These are phyloP conservation scores for Clinocottus analis DNA, from an alignment of 2,113 vertebrate species.

Conservation along the genomic window DNA sequence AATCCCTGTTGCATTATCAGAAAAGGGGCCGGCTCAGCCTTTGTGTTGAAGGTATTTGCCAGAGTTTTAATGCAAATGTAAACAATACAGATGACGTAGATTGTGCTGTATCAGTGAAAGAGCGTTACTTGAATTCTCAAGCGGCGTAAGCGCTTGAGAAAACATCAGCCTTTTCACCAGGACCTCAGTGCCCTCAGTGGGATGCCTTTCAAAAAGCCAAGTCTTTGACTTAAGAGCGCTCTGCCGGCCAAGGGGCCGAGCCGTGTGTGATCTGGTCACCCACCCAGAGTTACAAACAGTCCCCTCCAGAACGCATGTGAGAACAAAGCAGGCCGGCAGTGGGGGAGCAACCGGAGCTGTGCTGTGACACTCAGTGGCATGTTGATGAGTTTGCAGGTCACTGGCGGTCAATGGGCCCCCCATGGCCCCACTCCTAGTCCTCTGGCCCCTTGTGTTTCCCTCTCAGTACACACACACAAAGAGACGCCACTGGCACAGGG, in stretches of 20 bases:
- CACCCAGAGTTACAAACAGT: conserved; percentile 73
- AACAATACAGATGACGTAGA: background rate
- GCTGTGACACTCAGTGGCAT: conserved; percentile 80
- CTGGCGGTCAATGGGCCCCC: conserved; percentile 79
- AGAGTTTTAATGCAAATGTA: conserved; percentile 19
- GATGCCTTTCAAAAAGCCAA: conserved; percentile 51
- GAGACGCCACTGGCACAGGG: conserved; percentile 67
- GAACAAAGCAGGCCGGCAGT: conserved; percentile 75
- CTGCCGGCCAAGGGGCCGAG: conserved; percentile 48
- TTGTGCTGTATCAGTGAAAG: conserved; percentile 23
- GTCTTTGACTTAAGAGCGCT: conserved; percentile 49
- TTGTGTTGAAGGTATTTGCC: conserved; percentile 2
- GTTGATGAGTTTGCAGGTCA: conserved; percentile 85
- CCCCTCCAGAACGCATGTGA: conserved; percentile 66
- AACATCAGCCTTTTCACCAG: conserved; percentile 18
- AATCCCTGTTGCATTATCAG: background rate
- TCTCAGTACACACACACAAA: conserved; percentile 85
- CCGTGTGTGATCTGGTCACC: conserved; percentile 76
- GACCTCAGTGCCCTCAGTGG: conserved; percentile 36
- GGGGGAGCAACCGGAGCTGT: conserved; percentile 71
- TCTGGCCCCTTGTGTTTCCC: conserved; percentile 78
- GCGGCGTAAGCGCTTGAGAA: conserved; percentile 1
- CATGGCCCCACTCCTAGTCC: conserved; percentile 71
- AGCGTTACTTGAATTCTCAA: conserved; percentile 34
- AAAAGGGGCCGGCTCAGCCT: background rate